phyloP scores from a whole-genome alignment of 2,113 vertebrate species.

The Ictalurus punctatus region DNA sequence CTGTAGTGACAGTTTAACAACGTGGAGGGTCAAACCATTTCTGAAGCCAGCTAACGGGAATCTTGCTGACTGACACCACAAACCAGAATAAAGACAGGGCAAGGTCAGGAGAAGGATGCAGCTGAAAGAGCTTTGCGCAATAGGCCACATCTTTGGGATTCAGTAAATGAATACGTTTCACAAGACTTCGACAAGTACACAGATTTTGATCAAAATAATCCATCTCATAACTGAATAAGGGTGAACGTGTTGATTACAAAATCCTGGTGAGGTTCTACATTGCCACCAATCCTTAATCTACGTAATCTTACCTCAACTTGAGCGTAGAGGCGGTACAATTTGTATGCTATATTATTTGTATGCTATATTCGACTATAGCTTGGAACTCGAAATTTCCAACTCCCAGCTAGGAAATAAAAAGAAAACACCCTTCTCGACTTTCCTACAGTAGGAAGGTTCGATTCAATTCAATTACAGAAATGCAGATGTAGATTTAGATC shows the following conservation, averaged over 20 bases:
- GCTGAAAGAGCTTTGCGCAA: background rate
- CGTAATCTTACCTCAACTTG: too few relatives aligned
- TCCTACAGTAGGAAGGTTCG: background rate
- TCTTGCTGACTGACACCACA: slow-evolving; percentile 17
- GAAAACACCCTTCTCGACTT: background rate
- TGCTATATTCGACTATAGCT: background rate
- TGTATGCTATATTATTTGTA: background rate
- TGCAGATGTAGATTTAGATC: background rate
- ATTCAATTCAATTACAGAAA: background rate
- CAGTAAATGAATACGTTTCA: background rate
- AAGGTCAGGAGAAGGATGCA: background rate
- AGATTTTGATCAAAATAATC: background rate
- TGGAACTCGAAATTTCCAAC: background rate
- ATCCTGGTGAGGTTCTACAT: too few relatives aligned
- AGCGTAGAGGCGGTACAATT: too few relatives aligned
- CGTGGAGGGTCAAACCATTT: slow-evolving; percentile 12
- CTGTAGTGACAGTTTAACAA: slow-evolving; percentile 22
- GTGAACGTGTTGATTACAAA: background rate
- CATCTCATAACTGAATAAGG: background rate
- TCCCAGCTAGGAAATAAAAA: background rate
- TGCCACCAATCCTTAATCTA: too few relatives aligned
- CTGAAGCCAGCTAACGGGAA: slow-evolving; percentile 19
- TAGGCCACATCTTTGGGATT: background rate
- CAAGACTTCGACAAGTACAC: background rate
- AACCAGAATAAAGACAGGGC: slow-evolving; percentile 5